These are phyloP conservation scores for Sinocyclocheilus rhinocerous DNA, from an alignment of 2,113 vertebrate species.

Conservation along the genomic window DNA sequence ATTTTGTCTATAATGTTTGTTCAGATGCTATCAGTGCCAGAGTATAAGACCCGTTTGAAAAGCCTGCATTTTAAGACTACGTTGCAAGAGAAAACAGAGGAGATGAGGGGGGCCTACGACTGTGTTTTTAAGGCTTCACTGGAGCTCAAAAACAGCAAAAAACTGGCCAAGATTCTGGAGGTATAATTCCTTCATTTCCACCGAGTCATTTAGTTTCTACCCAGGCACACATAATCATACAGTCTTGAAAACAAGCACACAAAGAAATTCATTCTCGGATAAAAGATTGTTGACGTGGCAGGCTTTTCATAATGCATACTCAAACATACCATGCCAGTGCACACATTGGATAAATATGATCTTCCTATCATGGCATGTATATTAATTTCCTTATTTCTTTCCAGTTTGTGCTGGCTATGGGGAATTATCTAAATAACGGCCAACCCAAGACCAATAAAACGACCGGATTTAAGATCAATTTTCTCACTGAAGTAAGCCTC, in stretches of 20 bases:
- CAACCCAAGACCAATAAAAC: slow-evolving; percentile 93
- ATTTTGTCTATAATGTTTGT: neutral
- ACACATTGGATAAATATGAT: neutral
- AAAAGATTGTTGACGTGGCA: slow-evolving; percentile 13
- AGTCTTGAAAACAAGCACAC: neutral
- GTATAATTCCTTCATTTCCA: slow-evolving; percentile 66
- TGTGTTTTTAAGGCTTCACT: slow-evolving; percentile 90
- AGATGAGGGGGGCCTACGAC: slow-evolving; percentile 88
- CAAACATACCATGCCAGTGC: neutral
- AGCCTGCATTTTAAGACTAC: slow-evolving; percentile 92
- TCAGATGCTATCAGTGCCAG: slow-evolving; percentile 89
- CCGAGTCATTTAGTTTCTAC: neutral
- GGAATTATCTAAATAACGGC: slow-evolving; percentile 96
- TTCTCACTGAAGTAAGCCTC: slow-evolving; percentile 88
- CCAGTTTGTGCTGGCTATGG: slow-evolving; percentile 98
- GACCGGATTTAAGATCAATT: slow-evolving; percentile 98
- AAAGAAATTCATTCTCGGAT: neutral
- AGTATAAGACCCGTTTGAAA: slow-evolving; percentile 90
- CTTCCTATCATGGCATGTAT: neutral
- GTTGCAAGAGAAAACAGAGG: slow-evolving; percentile 94
- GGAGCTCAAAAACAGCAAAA: slow-evolving; percentile 94
- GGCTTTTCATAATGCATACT: neutral
- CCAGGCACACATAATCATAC: neutral
- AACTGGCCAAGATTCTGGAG: slow-evolving; percentile 98
- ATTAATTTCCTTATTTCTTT: slow-evolving; percentile 9